A percentile compares a stretch with the other conserved stretches of the same genome.
These are phyloP conservation scores for Mus pahari DNA, from an alignment of 2,113 vertebrate genomes.

Conservation along the genomic window DNA sequence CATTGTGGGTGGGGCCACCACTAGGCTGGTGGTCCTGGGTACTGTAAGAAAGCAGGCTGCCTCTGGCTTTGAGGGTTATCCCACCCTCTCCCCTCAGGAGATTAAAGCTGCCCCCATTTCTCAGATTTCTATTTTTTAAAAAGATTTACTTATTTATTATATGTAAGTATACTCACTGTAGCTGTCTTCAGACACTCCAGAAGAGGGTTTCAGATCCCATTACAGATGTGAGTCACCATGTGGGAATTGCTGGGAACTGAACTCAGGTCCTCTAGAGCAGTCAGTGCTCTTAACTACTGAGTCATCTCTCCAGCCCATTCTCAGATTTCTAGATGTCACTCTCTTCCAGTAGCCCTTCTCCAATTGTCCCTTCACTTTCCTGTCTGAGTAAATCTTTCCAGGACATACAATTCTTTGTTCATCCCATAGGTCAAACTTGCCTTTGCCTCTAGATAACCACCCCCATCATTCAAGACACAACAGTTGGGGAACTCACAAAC, in stretches of 20 bases:
- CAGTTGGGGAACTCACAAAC: not conserved
- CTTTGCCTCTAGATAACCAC: not conserved
- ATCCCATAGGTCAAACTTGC: not conserved
- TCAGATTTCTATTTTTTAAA: not conserved
- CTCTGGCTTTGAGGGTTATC: not conserved
- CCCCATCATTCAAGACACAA: not conserved
- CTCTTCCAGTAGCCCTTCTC: not conserved
- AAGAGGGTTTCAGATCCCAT: too few relatives aligned
- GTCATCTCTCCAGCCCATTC: not conserved
- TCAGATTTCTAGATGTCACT: not conserved
- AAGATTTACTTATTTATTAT: too few relatives aligned
- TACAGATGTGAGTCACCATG: too few relatives aligned
- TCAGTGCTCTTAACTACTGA: too few relatives aligned
- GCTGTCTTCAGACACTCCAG: too few relatives aligned
- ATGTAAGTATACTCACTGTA: too few relatives aligned
- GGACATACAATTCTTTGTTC: not conserved
- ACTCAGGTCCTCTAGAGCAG: too few relatives aligned
- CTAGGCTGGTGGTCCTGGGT: not conserved
- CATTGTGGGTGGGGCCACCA: not conserved
- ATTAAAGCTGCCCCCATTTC: not conserved
- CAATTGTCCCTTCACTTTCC: not conserved
- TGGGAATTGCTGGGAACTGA: too few relatives aligned
- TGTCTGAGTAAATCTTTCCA: not conserved
- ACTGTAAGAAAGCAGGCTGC: not conserved
- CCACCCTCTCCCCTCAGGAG: not conserved